Conservation (phyloP, 2,797 vertebrate species). For the Chelidonichthys spinosus region DNA sequence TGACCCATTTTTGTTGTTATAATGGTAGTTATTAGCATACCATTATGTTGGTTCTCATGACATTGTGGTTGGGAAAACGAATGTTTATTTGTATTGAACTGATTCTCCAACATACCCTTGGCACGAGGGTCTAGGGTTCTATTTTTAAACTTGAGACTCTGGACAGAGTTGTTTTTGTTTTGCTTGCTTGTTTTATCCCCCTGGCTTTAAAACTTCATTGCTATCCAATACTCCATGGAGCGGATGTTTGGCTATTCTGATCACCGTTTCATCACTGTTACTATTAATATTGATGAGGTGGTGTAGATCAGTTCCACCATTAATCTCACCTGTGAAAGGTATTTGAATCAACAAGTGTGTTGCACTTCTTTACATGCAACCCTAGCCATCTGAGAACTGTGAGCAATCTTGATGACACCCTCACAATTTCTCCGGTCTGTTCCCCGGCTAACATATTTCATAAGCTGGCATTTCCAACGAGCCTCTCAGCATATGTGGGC, state of each 20-base stretch:
- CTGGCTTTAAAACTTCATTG: conserved; percentile 19
- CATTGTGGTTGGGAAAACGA: conserved; percentile 25
- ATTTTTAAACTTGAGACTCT: conserved; percentile 39
- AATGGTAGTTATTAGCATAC: conserved; percentile 3
- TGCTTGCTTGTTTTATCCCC: neutral
- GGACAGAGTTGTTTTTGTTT: conserved; percentile 19
- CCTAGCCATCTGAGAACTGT: neutral
- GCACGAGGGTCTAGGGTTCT: neutral
- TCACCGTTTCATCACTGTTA: conserved; percentile 34
- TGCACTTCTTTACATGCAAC: conserved; percentile 47
- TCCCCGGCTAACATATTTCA: conserved; percentile 30
- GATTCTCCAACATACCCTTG: conserved; percentile 6
- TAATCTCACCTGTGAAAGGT: neutral
- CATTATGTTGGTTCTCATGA: conserved; percentile 32
- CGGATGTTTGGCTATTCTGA: conserved; percentile 25
- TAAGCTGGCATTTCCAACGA: conserved; percentile 31
- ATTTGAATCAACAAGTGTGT: conserved; percentile 39
- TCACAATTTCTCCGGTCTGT: conserved; percentile 3
- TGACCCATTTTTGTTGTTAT: conserved; percentile 9
- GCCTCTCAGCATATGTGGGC: conserved; percentile 3
- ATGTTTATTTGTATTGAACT: conserved; percentile 42
- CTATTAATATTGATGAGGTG: conserved; percentile 15
- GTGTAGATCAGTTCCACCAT: conserved; percentile 5
- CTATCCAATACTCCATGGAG: conserved; percentile 20
- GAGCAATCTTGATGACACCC: conserved; percentile 11